Conservation (phyloP, 1,140 invertebrate species). For the Metaphire vulgaris region DNA sequence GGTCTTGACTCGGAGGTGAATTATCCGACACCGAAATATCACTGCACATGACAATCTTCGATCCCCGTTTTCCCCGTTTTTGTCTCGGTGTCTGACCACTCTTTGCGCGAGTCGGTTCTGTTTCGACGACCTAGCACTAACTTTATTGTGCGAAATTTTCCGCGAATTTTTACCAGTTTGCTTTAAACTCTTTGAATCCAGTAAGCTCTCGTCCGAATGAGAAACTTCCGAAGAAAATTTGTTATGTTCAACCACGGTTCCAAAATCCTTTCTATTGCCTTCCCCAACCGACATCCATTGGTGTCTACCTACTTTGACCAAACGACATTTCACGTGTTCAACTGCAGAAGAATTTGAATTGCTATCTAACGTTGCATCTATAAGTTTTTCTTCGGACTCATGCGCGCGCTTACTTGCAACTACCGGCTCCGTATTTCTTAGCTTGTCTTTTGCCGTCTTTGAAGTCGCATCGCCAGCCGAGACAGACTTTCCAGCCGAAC, state of each 20-base stretch:
- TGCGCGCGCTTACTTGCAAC: too few relatives aligned
- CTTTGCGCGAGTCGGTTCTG: not conserved
- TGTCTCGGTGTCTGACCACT: not conserved
- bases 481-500: too few relatives aligned
- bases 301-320: not conserved
- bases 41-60: not conserved
- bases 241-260: too few relatives aligned
- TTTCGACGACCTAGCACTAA: not conserved
- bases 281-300: not conserved
- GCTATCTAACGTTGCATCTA: too few relatives aligned
- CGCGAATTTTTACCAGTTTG: not conserved
- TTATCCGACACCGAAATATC: not conserved
- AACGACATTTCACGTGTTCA: not conserved
- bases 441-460: too few relatives aligned
- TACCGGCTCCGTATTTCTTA: too few relatives aligned
- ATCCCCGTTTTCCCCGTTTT: not conserved
- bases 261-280: not conserved
- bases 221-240: too few relatives aligned
- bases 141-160: not conserved
- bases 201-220: not conserved
- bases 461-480: too few relatives aligned
- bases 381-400: too few relatives aligned
- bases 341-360: too few relatives aligned
- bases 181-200: not conserved
- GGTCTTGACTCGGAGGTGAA: not conserved